Base-by-base conservation (phyloP, 2,888 invertebrate genomes). In the Oscheius sp. region DNA sequence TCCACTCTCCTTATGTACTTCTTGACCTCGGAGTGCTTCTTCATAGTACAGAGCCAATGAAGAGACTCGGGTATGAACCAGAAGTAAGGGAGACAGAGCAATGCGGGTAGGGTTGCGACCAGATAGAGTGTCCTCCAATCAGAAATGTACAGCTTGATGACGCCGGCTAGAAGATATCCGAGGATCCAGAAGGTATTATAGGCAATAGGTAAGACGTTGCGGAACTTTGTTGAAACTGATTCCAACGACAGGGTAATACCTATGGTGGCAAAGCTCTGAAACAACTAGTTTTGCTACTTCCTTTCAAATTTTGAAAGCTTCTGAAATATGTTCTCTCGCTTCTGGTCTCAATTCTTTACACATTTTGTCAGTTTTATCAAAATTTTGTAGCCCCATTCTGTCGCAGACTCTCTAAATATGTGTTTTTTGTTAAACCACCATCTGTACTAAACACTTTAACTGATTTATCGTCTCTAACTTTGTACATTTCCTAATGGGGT, bases 51-150 rank as follows among this genome's bases (percentile, higher is more conserved):
- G 74, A 87, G 33, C 87, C 87, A 87, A 73, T 88, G 88, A 2
- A 88, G 29, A 29, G 84, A 84, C 55, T 87, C 87, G 5, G 84
- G 86, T 42, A 59, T 57, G 13, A 42, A 71, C 83, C 84, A 85
- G 73, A 77, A 85, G 59, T 79, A 84, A 1, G 83, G 78, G 37
- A 88, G 60, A 1, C 84, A 79, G 35, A 88, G 55, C 2, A 83
- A 2, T 29, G 81, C 81, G 2, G 88, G 88, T 29, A 80, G 73
- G 0, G 85, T 74, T 7, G 84, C 76, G 35, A 78, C 79, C 32
- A 88, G 81, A 68, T 86, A 89, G 1, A 85, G 75, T 66, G 68
- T 70, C 10, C 88, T 70, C 88, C 88, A 88, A 60, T 84, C 79
- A 10, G 59, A 37, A 48, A 84, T 78, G 51, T 82, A 70, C 32